These are phyloP conservation scores for Steinernema hermaphroditum DNA, from an alignment of 2,888 invertebrate species.

Conservation along the genomic window DNA sequence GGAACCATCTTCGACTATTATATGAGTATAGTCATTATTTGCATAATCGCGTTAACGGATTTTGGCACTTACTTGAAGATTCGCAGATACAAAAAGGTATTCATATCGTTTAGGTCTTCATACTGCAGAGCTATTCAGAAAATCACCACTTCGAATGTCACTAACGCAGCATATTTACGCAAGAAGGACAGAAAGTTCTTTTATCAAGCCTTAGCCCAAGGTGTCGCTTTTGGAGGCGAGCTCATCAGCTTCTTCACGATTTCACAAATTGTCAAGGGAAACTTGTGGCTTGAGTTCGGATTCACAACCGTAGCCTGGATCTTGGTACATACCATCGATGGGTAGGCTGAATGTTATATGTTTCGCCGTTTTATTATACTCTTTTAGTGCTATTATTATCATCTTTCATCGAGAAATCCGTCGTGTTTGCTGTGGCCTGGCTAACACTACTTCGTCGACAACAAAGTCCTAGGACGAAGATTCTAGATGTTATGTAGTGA, in stretches of 20 bases:
- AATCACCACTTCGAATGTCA: neutral
- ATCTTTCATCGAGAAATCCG: neutral
- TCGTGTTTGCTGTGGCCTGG: neutral
- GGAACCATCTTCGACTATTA: neutral
- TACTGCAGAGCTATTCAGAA: neutral
- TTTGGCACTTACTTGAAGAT: neutral
- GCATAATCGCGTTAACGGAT: neutral
- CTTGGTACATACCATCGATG: neutral
- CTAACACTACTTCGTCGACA: neutral
- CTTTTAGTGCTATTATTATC: neutral
- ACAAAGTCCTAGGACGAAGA: neutral
- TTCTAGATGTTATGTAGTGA: too few relatives aligned
- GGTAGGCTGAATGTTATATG: neutral
- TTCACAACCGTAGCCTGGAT: neutral
- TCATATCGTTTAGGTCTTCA: neutral
- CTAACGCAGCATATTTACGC: neutral
- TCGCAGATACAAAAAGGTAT: neutral
- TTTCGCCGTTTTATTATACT: neutral
- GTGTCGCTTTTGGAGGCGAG: neutral
- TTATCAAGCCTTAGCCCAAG: neutral
- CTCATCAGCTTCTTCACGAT: neutral
- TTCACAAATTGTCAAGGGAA: neutral
- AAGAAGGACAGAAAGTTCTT: neutral
- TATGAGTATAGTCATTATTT: neutral
- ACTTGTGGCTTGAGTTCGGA: neutral